phyloP scores from a whole-genome alignment of 2,797 vertebrate species.

The Gorsachius magnificus region DNA sequence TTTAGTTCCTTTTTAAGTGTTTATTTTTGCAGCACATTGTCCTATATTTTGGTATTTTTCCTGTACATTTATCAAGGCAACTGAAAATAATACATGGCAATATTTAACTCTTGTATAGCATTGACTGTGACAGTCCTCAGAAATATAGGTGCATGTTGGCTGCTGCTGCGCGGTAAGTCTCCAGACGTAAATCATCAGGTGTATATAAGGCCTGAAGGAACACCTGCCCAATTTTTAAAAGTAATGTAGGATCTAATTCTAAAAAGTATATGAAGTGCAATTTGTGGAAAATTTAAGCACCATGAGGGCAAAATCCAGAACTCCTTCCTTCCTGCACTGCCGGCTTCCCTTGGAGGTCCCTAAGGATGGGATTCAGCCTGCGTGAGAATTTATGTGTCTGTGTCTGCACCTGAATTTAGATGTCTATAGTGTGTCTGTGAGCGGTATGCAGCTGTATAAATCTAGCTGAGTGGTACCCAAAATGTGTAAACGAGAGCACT shows the following conservation, averaged over 20 bases:
- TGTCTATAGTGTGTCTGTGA: background rate
- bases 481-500: background rate
- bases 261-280: background rate
- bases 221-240: background rate
- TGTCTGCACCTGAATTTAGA: background rate
- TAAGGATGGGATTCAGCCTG: background rate
- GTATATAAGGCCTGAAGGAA: background rate
- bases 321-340: background rate
- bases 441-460: background rate
- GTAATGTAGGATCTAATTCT: background rate
- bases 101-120: background rate
- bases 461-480: background rate
- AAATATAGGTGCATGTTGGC: background rate
- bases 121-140: background rate
- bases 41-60: slow-evolving; percentile 16
- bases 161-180: background rate
- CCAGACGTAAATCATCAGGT: background rate
- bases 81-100: background rate
- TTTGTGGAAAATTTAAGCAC: background rate
- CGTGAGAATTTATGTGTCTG: background rate
- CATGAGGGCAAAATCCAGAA: background rate
- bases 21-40: slow-evolving; percentile 23
- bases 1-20: slow-evolving; percentile 26
- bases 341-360: background rate
- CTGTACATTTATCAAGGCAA: background rate